Percentiles rank a stretch among this genome's conserved stretches.
phyloP scores from a whole-genome alignment of 2,113 vertebrate genomes.

The Numenius arquata region DNA sequence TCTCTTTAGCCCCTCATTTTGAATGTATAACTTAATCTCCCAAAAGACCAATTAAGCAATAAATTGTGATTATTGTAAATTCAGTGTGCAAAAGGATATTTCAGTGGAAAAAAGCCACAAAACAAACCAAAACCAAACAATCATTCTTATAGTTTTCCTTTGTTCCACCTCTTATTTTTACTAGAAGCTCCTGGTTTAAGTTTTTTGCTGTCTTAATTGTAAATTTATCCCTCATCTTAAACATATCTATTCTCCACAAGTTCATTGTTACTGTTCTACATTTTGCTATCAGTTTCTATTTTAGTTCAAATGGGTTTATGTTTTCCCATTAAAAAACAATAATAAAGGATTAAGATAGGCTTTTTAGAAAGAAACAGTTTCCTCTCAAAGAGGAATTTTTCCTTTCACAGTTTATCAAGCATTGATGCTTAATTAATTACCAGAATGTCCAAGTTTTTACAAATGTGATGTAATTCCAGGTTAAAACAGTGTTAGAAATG shows the following conservation, averaged over 20 bases:
- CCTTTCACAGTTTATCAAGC: not conserved
- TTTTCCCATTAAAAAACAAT: not conserved
- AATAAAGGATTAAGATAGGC: not conserved
- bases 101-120: not conserved
- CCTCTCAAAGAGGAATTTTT: not conserved
- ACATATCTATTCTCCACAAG: not conserved
- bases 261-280: not conserved
- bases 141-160: not conserved
- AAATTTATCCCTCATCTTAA: not conserved
- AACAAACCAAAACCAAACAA: not conserved
- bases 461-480: not conserved
- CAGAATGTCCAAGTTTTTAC: not conserved
- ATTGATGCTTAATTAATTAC: not conserved
- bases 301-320: not conserved
- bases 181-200: not conserved
- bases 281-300: not conserved
- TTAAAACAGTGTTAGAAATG: not conserved
- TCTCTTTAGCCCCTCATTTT: not conserved
- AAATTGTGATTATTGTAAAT: not conserved
- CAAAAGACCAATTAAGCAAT: not conserved
- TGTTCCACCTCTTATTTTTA: not conserved
- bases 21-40: not conserved
- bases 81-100: not conserved
- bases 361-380: not conserved
- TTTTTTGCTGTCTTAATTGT: not conserved